phyloP scores from a whole-genome alignment of 2,888 invertebrate species.

The Allacma fusca region DNA sequence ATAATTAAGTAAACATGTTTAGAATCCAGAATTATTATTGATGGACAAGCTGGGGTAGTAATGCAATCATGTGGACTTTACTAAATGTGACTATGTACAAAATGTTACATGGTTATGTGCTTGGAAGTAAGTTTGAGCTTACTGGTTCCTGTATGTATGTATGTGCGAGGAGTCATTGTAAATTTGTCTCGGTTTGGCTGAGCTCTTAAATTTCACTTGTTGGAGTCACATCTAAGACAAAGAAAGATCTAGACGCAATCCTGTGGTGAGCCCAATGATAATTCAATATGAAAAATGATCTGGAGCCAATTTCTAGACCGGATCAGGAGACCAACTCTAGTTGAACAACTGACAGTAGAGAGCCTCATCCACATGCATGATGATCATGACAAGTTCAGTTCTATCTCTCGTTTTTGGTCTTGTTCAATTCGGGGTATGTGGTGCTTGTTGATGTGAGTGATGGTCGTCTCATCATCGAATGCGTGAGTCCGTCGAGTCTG shows the following conservation, averaged over 20 bases:
- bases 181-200: constrained; percentile 19
- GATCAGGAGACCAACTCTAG: constrained; percentile 21
- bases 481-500: constrained; percentile 36
- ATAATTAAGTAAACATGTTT: constrained; percentile 14
- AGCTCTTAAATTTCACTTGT: constrained; percentile 17
- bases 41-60: constrained; percentile 4
- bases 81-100: no score
- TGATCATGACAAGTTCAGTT: constrained; percentile 39
- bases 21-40: neutral
- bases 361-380: constrained; percentile 34
- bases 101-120: no score
- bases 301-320: constrained; percentile 42
- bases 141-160: no score
- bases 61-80: neutral
- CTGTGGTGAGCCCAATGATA: constrained; percentile 48
- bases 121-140: no score
- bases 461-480: constrained; percentile 41
- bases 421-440: neutral
- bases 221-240: constrained; percentile 18
- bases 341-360: neutral
- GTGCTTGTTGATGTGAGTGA: constrained; percentile 36
- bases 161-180: no score
- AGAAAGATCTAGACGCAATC: constrained; percentile 34
- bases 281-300: constrained; percentile 50
- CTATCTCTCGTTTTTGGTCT: constrained; percentile 18